Base-by-base conservation (phyloP, 2,888 invertebrate species). In the Melikaiella ostensackeni region DNA sequence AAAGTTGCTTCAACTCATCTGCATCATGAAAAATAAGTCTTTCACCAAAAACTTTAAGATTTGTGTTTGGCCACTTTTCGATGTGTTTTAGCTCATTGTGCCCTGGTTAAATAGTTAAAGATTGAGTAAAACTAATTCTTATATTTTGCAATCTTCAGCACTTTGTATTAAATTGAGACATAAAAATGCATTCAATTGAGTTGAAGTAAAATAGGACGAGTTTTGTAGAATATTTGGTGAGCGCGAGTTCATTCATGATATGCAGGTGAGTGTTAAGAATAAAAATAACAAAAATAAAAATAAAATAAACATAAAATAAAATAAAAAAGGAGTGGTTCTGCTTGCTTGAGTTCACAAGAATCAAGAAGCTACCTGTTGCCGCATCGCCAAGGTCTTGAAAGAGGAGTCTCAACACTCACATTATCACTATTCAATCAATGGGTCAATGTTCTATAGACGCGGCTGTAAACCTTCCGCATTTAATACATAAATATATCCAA, bases 331-430 rank as follows among this genome's bases (percentile, higher is more conserved):
- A 74, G 74, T 55, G 33, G 59, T 57, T 59, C n/a, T 33, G 57
- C 16, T 55, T 33, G 0, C 33, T 38, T 74, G 16, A 74, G 50
- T 24, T 74, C 55, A 57, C n/a, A 55, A 74, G 46, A 21, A 55
- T 55, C 55, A 55, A 46, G 74, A 74, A 57, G 57, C 50, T 55
- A 74, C 57, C 74, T 35, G 59, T 74, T 57, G 59, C 74, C 57
- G 55, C 55, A 74, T 74, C 33, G 46, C 21, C 59, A 59, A 74
- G 59, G 74, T 74, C 74, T 74, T 74, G 55, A 55, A 21, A n/a
- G 24, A 57, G 42, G 38, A 74, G 74, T 57, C 74, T 55, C 74
- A 74, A 74, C 55, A 35, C 16, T 33, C 55, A 74, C 74, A 57
- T 55, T 74, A 59, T 59, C 35, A 57, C 24, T 33, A 27, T 55